phyloP scores from a whole-genome alignment of 2,888 invertebrate species.

The Rhimphoctona megacephalus region DNA sequence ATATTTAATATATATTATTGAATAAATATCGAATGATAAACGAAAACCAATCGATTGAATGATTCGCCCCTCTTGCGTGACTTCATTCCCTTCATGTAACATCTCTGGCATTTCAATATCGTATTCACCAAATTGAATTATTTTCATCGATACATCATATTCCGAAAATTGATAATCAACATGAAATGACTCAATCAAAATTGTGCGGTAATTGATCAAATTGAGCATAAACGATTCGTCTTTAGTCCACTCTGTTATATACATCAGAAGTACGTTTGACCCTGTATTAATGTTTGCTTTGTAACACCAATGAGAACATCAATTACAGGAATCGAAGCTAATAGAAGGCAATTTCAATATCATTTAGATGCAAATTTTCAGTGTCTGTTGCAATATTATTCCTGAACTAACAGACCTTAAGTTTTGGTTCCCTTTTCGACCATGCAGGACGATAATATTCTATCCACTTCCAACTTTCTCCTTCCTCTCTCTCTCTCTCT shows the following conservation, averaged over 20 bases:
- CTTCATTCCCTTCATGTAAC: too few species aligned
- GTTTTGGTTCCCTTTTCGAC: slow-evolving; percentile 4
- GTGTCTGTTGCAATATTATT: not conserved
- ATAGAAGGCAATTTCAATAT: slow-evolving; percentile 13
- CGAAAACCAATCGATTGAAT: too few species aligned
- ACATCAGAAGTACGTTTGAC: not conserved
- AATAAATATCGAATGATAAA: too few species aligned
- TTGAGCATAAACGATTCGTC: not conserved
- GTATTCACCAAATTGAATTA: not conserved
- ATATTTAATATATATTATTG: too few species aligned
- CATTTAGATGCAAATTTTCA: not conserved
- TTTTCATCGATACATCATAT: not conserved
- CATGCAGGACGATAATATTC: not conserved
- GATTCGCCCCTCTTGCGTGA: too few species aligned
- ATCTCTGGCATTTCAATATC: not conserved
- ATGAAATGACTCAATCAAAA: not conserved
- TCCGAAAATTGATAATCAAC: not conserved
- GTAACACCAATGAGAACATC: slow-evolving; percentile 9
- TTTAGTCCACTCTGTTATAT: not conserved
- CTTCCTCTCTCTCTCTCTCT: not conserved
- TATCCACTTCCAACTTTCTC: not conserved
- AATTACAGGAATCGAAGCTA: slow-evolving; percentile 27
- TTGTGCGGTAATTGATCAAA: not conserved
- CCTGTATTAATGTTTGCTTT: slow-evolving; percentile 9
- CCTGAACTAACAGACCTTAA: not conserved